These are phyloP conservation scores for Eidolon dupreanum DNA, from an alignment of 2,797 vertebrate genomes.

Conservation along the genomic window DNA sequence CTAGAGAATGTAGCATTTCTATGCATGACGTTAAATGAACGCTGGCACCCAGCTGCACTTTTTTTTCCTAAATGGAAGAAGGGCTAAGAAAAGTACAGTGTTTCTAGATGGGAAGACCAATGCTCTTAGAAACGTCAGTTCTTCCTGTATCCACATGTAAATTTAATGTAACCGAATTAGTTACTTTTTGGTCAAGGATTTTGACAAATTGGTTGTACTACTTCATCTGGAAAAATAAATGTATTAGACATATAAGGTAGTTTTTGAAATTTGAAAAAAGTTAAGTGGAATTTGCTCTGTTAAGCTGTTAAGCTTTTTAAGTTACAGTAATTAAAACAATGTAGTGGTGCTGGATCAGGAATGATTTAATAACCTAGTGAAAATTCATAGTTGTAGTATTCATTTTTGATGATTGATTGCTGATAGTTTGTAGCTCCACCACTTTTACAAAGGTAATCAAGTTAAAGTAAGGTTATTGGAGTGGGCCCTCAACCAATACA, in stretches of 20 bases:
- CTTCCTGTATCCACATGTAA: neutral
- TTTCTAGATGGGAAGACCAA: neutral
- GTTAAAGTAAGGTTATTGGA: neutral
- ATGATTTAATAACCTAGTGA: neutral
- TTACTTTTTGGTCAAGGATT: neutral
- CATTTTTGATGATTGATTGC: neutral
- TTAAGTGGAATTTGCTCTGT: neutral
- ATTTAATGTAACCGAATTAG: neutral
- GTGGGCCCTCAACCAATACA: neutral
- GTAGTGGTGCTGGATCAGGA: neutral
- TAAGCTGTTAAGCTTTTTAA: neutral
- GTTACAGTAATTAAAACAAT: neutral
- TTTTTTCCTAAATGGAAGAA: too few species aligned
- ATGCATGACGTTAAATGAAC: too few species aligned
- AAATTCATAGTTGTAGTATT: neutral
- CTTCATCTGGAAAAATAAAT: conserved; percentile 3
- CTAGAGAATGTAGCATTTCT: too few species aligned
- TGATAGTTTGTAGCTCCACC: neutral
- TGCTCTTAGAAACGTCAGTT: neutral
- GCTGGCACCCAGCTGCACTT: too few species aligned
- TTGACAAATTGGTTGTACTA: neutral
- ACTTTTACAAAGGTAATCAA: neutral
- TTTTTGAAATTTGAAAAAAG: neutral
- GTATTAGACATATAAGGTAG: neutral
- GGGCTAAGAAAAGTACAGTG: neutral